These are phyloP conservation scores for Mythimna lalbum DNA, from an alignment of 2,888 invertebrate species.

Conservation along the genomic window DNA sequence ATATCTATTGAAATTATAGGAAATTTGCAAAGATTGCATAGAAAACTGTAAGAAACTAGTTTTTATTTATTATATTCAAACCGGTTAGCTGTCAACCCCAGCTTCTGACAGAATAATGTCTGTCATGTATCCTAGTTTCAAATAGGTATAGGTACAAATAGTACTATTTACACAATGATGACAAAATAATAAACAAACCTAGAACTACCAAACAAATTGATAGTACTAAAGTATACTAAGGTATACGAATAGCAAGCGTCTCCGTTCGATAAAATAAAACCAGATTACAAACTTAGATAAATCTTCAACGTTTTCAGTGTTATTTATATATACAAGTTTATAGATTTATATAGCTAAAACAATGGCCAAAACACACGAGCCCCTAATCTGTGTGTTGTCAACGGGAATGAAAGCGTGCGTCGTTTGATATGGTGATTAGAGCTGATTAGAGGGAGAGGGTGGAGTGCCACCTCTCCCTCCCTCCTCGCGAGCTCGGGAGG, in stretches of 20 bases:
- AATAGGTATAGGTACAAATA: too few species aligned
- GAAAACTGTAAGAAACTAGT: too few species aligned
- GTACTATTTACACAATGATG: too few species aligned
- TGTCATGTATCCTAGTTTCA: too few species aligned
- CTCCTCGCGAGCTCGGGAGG: constrained; percentile 64
- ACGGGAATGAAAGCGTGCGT: constrained; percentile 87
- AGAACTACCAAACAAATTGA: neutral
- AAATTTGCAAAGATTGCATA: too few species aligned
- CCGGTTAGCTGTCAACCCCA: too few species aligned
- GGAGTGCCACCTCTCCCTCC: constrained; percentile 57
- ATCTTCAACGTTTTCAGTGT: constrained; percentile 20
- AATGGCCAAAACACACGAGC: constrained; percentile 71
- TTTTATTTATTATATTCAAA: too few species aligned
- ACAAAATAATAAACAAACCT: neutral
- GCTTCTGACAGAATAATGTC: too few species aligned
- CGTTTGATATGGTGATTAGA: constrained; percentile 91
- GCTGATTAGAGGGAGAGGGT: constrained; percentile 88
- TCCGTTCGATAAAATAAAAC: neutral
- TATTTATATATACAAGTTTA: constrained; percentile 34
- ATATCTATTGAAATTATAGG: too few species aligned
- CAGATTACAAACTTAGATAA: neutral
- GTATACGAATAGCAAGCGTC: neutral
- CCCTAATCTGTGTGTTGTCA: constrained; percentile 88
- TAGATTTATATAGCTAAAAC: constrained; percentile 58
- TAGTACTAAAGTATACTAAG: neutral